Percentiles rank a stretch among this genome's conserved stretches.
phyloP scores from a whole-genome alignment of 2,797 vertebrate species.

The Epinephelus awoara region DNA sequence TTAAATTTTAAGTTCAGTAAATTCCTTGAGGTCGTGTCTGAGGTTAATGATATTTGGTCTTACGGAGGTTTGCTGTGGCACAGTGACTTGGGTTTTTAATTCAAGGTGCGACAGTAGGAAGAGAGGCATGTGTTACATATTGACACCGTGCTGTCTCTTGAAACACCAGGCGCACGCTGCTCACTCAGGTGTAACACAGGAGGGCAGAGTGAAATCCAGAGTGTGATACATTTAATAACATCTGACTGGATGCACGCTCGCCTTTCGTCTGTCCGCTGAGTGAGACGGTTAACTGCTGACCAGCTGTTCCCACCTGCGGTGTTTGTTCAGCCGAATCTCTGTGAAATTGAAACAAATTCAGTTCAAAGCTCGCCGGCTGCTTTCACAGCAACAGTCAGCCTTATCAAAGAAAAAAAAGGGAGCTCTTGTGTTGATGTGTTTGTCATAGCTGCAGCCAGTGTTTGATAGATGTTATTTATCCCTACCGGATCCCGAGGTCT shows the following conservation, averaged over 20 bases:
- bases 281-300: slow-evolving; percentile 36
- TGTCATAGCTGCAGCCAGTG: background rate
- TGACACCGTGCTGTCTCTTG: background rate
- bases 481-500: background rate
- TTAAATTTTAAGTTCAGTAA: background rate
- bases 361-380: slow-evolving; percentile 8
- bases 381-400: slow-evolving; percentile 10
- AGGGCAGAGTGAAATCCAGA: slow-evolving; percentile 14
- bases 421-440: background rate
- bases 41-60: slow-evolving; percentile 1
- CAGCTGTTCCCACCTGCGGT: slow-evolving; percentile 51
- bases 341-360: slow-evolving; percentile 42
- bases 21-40: background rate
- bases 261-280: slow-evolving; percentile 6
- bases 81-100: slow-evolving; percentile 1
- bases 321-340: slow-evolving; percentile 54
- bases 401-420: background rate
- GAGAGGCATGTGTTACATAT: background rate
- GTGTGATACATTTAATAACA: slow-evolving; percentile 34
- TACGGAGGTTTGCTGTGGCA: slow-evolving; percentile 2
- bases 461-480: slow-evolving; percentile 1
- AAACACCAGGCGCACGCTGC: slow-evolving; percentile 18
- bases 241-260: background rate
- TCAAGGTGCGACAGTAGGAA: background rate
- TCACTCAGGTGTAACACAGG: slow-evolving; percentile 19